Evolutionary conservation across 2,888 invertebrate genomes (phyloP).

Genomic region (Amphimallon solstitiale): DNA sequence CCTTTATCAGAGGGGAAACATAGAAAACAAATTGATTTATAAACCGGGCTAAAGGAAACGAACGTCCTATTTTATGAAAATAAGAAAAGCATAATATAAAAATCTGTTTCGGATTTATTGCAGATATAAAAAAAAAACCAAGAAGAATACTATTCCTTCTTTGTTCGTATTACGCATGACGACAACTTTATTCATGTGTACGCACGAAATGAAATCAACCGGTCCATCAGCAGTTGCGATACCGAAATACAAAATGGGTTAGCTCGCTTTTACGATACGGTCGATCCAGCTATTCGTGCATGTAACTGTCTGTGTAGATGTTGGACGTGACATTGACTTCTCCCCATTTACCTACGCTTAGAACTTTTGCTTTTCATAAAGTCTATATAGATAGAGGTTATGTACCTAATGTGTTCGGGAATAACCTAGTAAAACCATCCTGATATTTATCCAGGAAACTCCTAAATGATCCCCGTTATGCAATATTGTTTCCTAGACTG

Average conservation of each 20-base stretch:
- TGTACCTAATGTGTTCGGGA: background rate
- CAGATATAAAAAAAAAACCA: constrained; percentile 18
- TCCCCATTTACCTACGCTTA: background rate
- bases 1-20: background rate
- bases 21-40: constrained; percentile 5
- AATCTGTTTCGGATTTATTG: constrained; percentile 16
- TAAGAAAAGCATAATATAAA: constrained; percentile 17
- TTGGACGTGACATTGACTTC: constrained; percentile 2
- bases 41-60: background rate
- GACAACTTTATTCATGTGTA: constrained; percentile 19
- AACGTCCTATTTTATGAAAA: constrained; percentile 17
- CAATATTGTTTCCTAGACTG: background rate
- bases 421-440: background rate
- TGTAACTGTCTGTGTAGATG: constrained; percentile 3
- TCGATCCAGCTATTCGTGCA: constrained; percentile 3
- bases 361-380: constrained; percentile 5
- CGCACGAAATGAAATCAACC: constrained; percentile 16
- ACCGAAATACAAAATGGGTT: constrained; percentile 7
- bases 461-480: background rate
- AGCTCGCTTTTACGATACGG: constrained; percentile 12
- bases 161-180: constrained; percentile 5
- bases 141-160: background rate
- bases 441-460: background rate
- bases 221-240: constrained; percentile 12
- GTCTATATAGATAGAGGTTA: background rate